Conservation (phyloP, 35 echinoderm and acorn worm genomes). For the Nesometra sesokonis region DNA sequence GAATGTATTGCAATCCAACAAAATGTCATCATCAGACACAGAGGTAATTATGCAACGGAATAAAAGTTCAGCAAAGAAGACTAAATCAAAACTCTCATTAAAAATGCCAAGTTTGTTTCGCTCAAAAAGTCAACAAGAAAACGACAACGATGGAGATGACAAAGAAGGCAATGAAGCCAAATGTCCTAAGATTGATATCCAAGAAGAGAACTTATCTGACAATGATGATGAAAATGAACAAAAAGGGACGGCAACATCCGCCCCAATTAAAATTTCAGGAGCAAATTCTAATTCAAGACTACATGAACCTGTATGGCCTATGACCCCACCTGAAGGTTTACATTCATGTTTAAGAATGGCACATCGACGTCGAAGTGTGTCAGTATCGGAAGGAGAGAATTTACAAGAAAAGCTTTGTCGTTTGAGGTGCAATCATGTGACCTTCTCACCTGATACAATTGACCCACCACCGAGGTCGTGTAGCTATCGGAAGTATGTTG, state of each 20-base stretch:
- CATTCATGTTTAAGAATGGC: background rate
- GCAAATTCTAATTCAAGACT: background rate
- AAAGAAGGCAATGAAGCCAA: background rate
- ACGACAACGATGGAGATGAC: background rate
- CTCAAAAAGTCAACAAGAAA: background rate
- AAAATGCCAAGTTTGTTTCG: background rate
- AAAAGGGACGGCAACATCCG: background rate
- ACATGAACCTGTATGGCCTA: background rate
- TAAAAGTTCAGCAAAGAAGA: background rate
- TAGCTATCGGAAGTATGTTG: slow-evolving; percentile 57
- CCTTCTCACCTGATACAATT: slow-evolving; percentile 56
- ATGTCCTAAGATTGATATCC: background rate
- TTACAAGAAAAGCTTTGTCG: background rate
- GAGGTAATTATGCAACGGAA: background rate
- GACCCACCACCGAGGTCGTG: slow-evolving; percentile 41
- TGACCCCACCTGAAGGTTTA: background rate
- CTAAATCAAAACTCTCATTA: background rate
- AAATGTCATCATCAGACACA: background rate
- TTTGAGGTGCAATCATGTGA: slow-evolving; percentile 19
- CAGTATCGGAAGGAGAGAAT: background rate
- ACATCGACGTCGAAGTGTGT: background rate
- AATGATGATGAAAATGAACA: background rate
- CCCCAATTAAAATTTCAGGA: background rate
- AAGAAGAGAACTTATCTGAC: background rate
- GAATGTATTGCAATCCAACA: no score